Conservation (phyloP, 1,140 invertebrate species). For the Neodiprion virginianus region DNA sequence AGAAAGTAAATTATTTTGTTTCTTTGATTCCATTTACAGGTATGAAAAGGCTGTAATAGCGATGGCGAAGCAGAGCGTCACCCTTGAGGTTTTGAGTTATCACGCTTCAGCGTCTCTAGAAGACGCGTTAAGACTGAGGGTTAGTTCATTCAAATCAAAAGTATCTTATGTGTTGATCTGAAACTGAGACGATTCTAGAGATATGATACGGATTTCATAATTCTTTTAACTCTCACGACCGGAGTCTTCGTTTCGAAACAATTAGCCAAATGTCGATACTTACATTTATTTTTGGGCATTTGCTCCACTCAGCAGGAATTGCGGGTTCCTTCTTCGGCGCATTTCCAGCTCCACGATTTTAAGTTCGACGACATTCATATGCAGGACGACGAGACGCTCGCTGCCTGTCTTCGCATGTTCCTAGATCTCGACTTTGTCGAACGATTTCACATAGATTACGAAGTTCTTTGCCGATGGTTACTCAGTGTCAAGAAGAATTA, state of each 20-base stretch:
- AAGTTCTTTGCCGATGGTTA: constrained; percentile 88
- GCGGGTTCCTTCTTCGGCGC: constrained; percentile 81
- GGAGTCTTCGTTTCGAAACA: neutral
- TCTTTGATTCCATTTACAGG: constrained; percentile 50
- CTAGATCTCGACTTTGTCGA: constrained; percentile 89
- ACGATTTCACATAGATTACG: constrained; percentile 89
- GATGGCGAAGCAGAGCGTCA: constrained; percentile 95
- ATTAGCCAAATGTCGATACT: neutral
- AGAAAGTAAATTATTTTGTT: neutral
- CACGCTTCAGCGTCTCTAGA: constrained; percentile 91
- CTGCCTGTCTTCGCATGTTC: constrained; percentile 90
- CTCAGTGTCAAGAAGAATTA: constrained; percentile 97
- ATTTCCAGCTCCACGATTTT: constrained; percentile 84
- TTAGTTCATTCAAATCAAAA: constrained; percentile 59
- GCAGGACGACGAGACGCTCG: constrained; percentile 85
- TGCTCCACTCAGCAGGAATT: constrained; percentile 60
- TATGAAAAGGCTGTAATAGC: constrained; percentile 92
- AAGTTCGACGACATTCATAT: constrained; percentile 87
- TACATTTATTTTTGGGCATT: constrained; percentile 6
- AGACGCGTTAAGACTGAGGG: constrained; percentile 83
- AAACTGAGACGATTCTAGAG: constrained; percentile 26
- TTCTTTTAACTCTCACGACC: neutral
- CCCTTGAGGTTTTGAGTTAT: constrained; percentile 94
- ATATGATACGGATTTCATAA: neutral
- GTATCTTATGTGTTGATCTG: too few relatives aligned